Evolutionary conservation across 2,797 vertebrate genomes (phyloP), one percentile per base, ranked within the genome.

Genomic region (Odontamblyopus rebecca): DNA sequence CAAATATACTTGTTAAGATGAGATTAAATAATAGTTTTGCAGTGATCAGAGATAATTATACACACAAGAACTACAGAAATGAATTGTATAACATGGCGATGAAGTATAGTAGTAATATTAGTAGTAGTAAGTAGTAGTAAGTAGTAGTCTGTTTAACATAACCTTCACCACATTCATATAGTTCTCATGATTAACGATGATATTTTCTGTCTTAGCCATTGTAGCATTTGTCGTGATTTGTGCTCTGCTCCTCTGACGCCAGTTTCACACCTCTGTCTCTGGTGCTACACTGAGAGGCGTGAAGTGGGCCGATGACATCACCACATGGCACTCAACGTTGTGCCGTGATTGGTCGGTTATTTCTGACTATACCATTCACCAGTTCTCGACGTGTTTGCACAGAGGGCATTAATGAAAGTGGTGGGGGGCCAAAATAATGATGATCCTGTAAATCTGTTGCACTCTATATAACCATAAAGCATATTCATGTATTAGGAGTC

Each of bases 301-400:
- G 54, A 81, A 69, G 71, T 73, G 76, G 72, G 72, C 32, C 30
- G 74, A 30, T 73, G 69, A 68, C 50, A 63, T 70, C 56, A n/a
- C 4, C 19, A 18, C 1, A 18, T 64, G 70, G 48, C 51, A 26
- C 64, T 32, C 38, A 67, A 51, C 41, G 27, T 30, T 59, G 30
- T 29, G 51, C 60, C 60, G 79, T 69, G 63, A 70, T 3, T 18
- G n/a, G 69, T 29, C 26, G 32, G 62, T 15, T 54, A 56, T 35
- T 70, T 61, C 44, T 32, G 15, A 44, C 16, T 54, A 57, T 1
- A 18, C 15, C 50, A 2, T 64, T 4, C 41, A 65, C 23, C 4
- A 61, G 38, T 18, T 57, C 9, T n/a, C 38, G 53, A 30, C 16
- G 61, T 63, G 41, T 61, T 38, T 32, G 50, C 4, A 18, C 11